Percentiles rank a stretch among this genome's conserved stretches.
Conservation (phyloP, 2,113 vertebrate genomes). For the Oncorhynchus mykiss region DNA sequence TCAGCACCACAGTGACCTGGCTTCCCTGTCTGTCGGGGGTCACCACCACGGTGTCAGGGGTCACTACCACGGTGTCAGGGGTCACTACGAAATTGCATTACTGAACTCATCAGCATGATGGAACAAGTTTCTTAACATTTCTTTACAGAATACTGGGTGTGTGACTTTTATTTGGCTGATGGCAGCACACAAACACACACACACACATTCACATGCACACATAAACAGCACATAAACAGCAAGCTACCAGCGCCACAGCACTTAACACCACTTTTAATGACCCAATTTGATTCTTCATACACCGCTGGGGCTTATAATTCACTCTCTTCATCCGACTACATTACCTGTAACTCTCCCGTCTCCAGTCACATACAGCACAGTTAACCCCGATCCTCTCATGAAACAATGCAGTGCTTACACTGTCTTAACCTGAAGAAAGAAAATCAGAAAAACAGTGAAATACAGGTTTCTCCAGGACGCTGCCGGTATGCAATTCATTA, state of each 20-base stretch:
- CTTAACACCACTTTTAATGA: background rate
- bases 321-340: background rate
- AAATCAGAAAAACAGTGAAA: too few species aligned
- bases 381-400: background rate
- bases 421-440: too few species aligned
- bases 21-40: too few species aligned
- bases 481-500: too few species aligned
- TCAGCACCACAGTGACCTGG: too few species aligned
- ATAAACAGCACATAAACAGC: too few species aligned
- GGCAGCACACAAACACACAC: too few species aligned
- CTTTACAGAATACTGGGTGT: constrained; percentile 49
- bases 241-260: background rate
- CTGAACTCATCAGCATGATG: constrained; percentile 63
- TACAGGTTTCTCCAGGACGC: too few species aligned
- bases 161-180: too few species aligned
- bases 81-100: constrained; percentile 63
- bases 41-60: too few species aligned
- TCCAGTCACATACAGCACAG: background rate
- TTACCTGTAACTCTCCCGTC: background rate
- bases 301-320: background rate
- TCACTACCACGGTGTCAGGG: constrained; percentile 1
- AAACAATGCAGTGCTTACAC: background rate
- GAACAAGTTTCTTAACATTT: constrained; percentile 63
- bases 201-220: too few species aligned
- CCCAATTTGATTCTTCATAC: background rate